A percentile compares a stretch with the other conserved stretches of the same genome.
Evolutionary conservation across 2,888 invertebrate genomes (phyloP).

Genomic region (Agrochola lychnidis): DNA sequence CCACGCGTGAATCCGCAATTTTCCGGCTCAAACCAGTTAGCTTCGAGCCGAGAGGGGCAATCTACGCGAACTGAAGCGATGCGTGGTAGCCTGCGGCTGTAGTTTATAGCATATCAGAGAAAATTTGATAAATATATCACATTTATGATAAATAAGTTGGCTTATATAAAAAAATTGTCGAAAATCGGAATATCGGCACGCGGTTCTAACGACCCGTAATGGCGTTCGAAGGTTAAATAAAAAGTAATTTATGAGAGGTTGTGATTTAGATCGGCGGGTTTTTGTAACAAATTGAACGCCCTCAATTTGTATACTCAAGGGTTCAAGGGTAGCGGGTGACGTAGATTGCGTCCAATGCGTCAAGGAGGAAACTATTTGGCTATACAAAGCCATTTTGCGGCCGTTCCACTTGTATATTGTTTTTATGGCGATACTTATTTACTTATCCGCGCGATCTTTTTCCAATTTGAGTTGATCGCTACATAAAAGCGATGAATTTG

Average conservation of each 20-base stretch:
- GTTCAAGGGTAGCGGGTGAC: conserved; percentile 60
- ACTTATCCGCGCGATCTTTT: conserved; percentile 39
- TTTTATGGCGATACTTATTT: conserved; percentile 38
- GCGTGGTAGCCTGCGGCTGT: conserved; percentile 42
- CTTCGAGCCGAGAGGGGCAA: conserved; percentile 42
- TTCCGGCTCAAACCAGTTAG: conserved; percentile 46
- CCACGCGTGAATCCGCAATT: conserved; percentile 49
- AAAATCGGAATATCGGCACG: conserved; percentile 15
- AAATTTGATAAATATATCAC: conserved; percentile 34
- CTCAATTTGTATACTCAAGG: conserved; percentile 45
- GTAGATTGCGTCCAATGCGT: conserved; percentile 53
- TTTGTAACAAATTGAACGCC: conserved; percentile 49
- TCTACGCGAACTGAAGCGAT: conserved; percentile 54
- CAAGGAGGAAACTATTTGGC: conserved; percentile 40
- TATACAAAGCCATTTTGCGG: conserved; percentile 10
- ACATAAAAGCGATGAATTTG: conserved; percentile 21
- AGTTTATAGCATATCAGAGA: conserved; percentile 44
- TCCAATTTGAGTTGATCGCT: conserved; percentile 31
- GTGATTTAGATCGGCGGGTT: conserved; percentile 62
- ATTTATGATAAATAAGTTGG: conserved; percentile 16
- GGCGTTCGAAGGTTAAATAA: conserved; percentile 58
- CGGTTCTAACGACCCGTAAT: conserved; percentile 57
- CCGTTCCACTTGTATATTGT: conserved; percentile 11
- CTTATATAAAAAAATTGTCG: conserved; percentile 29
- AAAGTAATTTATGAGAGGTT: conserved; percentile 62